Evolutionary conservation across 2,113 vertebrate genomes (phyloP), one percentile per base, ranked within the genome.

Genomic region (Dendropsophus ebraccatus): DNA sequence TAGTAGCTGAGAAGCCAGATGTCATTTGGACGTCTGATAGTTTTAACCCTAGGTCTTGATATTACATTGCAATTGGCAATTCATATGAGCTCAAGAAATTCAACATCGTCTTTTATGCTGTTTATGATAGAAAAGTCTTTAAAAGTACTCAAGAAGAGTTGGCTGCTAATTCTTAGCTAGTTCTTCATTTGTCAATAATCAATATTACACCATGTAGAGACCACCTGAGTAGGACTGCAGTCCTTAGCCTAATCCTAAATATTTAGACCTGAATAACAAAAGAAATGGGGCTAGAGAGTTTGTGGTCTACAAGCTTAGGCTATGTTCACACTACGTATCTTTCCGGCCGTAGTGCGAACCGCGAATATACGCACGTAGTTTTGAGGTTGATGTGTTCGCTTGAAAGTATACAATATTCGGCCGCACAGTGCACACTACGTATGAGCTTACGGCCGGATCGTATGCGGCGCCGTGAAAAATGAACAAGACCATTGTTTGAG

Each of bases 1-100:
- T 88, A 92, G 92, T 91, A 94, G 92, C 91, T 89, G 89, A 89
- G 92, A 92, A 95, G 93, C 94, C 95, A 95, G 94, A 95, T 94
- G 94, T 94, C 94, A 92, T 95, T 92, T 92, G 94, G 93, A 93
- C 94, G 91, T 91, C 93, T 91, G 87, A 89, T 93, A 91, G 93
- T 92, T 91, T 94, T 93, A 94, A 94, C 93, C 92, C 93, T 88
- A 90, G 91, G 91, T 94, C 93, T 94, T 90, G 90, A 89, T 94
- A 93, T 94, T 89, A 87, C 89, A 88, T 88, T 82, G 89, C 89
- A 91, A 89, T 56, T 87, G 89, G 85, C 72, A 5, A 91, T 91
- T 89, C 88, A 90, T 90, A 88, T 70, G 88, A 81, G 52, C 25
- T 74, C 0, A 19, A 89, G 87, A 78, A 81, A 81, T 88, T 81